Conservation (phyloP, 1,140 invertebrate species). For the Calephelis nemesis region DNA sequence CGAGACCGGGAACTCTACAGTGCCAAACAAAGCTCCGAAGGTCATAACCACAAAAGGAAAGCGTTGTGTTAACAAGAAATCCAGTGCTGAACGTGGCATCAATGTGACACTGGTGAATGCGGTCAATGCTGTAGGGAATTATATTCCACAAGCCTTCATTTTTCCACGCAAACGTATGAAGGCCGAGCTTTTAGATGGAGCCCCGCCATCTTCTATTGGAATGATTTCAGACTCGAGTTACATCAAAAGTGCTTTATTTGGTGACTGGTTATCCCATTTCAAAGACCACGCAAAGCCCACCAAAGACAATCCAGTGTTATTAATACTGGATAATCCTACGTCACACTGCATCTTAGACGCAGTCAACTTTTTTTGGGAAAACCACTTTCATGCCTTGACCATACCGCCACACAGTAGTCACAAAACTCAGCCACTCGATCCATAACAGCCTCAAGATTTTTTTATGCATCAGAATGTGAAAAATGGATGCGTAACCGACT, state of each 20-base stretch:
- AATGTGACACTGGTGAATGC: constrained; percentile 42
- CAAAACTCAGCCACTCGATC: constrained; percentile 63
- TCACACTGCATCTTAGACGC: constrained; percentile 36
- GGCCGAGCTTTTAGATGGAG: constrained; percentile 34
- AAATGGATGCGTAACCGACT: constrained; percentile 29
- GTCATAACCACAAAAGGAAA: constrained; percentile 45
- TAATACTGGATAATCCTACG: constrained; percentile 53
- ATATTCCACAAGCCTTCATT: constrained; percentile 49
- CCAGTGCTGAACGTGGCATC: constrained; percentile 47
- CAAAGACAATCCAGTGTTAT: constrained; percentile 36
- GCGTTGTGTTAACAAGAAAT: constrained; percentile 43
- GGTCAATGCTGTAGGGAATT: constrained; percentile 43
- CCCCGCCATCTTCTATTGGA: constrained; percentile 46
- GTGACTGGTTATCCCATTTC: constrained; percentile 59
- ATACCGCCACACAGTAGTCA: constrained; percentile 60
- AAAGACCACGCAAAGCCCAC: constrained; percentile 37
- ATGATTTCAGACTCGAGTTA: constrained; percentile 42
- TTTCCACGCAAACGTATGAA: constrained; percentile 54
- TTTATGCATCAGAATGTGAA: constrained; percentile 25
- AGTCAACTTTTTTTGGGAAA: constrained; percentile 36
- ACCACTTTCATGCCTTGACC: constrained; percentile 50
- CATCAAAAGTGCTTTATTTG: constrained; percentile 42
- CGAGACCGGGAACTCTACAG: constrained; percentile 55
- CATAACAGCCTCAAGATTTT: constrained; percentile 24
- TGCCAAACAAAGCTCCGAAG: constrained; percentile 46